A percentile compares a stretch with the other conserved stretches of the same genome.
These are phyloP conservation scores for Rhea pennata DNA, from an alignment of 2,113 vertebrate species.

Conservation along the genomic window DNA sequence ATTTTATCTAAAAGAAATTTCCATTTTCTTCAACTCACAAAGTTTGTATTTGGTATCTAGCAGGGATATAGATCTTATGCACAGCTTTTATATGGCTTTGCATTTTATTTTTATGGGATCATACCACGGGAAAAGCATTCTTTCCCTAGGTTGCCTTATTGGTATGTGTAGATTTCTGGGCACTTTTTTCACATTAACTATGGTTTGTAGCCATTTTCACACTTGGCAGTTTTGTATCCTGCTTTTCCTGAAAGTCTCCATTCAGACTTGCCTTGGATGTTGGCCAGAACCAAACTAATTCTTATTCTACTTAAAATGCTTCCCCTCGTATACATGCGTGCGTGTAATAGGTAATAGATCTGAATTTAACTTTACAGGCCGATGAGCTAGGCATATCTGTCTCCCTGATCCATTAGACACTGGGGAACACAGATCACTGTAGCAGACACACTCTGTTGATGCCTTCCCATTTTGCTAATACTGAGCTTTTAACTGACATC, in stretches of 20 bases:
- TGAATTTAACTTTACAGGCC: conserved; percentile 42
- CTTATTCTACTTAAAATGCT: conserved; percentile 56
- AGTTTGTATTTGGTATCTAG: not conserved
- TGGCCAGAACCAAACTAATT: conserved; percentile 44
- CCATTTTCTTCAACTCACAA: not conserved
- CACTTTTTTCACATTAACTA: not conserved
- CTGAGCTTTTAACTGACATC: conserved; percentile 61
- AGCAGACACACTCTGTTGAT: conserved; percentile 39
- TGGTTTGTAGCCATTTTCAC: conserved; percentile 46
- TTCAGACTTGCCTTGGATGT: conserved; percentile 60
- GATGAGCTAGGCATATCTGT: conserved; percentile 18
- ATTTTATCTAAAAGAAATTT: not conserved
- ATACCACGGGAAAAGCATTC: not conserved
- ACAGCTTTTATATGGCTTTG: not conserved
- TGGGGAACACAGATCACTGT: not conserved
- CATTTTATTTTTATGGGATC: not conserved
- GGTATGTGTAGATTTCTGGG: not conserved
- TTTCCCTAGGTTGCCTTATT: not conserved
- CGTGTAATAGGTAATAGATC: conserved; percentile 34
- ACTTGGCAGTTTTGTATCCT: conserved; percentile 42
- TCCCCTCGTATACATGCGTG: not conserved
- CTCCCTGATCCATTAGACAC: conserved; percentile 29
- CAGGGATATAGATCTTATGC: not conserved
- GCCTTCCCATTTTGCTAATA: conserved; percentile 45
- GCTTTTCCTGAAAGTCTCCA: conserved; percentile 62